Base-by-base conservation (phyloP, 1,140 invertebrate genomes). In the Zaprionus inermis region DNA sequence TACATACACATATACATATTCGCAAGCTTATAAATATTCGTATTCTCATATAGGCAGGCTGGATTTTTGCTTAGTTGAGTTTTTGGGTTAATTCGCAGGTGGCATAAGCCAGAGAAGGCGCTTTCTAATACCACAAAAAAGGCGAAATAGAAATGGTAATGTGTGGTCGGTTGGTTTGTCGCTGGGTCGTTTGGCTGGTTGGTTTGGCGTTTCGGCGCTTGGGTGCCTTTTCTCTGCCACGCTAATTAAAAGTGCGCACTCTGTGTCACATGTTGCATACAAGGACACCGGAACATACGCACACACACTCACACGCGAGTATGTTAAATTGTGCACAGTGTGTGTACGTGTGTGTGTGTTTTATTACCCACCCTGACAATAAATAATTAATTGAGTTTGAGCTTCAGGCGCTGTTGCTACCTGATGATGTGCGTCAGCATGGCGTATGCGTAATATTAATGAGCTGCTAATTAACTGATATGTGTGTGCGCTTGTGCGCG, bases 401-500 rank as follows among this genome's bases (percentile, higher is more conserved):
- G 46, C 16, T n/a, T 28, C 46, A 61, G 49, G 44, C 72, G 14
- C 18, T 30, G 36, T 36, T 60, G 46, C 61, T 52, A 63, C 76
- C 72, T 79, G 63, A 60, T 83, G 60, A 88, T 78, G 77, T 71
- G 66, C 61, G 77, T 79, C 83, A 74, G 75, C 84, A 65, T 32
- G 79, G 51, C 77, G 84, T 76, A 80, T 88, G 80, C 79, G 76
- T 76, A 78, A 80, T 90, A 84, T 85, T 79, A 82, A 81, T 81
- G 81, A 73, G 70, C 78, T 84, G 72, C 88, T 89, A 89, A 88
- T 89, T 84, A 88, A 89, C 60, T 74, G 41, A 81, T 51, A 52
- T 14, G 20, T 49, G 16, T 46, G 11, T 54, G n/a, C 18, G 16
- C 10, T n/a, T 46, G 41, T 32, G 22, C 22, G 30, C 38, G 44